Evolutionary conservation across 1,140 invertebrate species (phyloP), one percentile per base, ranked within the genome.

Genomic region (Zaprionus tsacasi): DNA sequence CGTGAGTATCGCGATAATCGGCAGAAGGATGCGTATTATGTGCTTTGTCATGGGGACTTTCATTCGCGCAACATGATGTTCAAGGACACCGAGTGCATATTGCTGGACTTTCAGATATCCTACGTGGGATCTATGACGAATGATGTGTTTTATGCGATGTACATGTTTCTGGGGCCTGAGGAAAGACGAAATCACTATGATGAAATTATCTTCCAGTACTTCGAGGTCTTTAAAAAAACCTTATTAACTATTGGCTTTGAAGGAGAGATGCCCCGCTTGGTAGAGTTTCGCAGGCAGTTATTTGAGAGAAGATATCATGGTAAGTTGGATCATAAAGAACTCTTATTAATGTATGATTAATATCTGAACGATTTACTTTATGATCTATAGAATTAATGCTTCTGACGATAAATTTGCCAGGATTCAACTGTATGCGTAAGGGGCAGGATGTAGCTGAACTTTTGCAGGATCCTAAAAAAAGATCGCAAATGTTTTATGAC

Each of bases 31-130:
- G n/a, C n/a, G 0, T 67, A 48, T 35, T 72, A 77, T 60, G 75
- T 77, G 0, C 65, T 77, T 0, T 73, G 59, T 35, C 75, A 77
- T 40, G 75, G 75, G 7, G 75, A 77, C 15, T 77, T 68, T 33
- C 75, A 77, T 56, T 1, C 27, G 2, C 40, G 45, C 12, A 77
- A 77, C 38, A 45, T 69, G 58, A 77, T 77, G 75, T 75, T 79
- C 12, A 79, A 75, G 48, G 38, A 56, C 15, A 36, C 64, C 21
- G 33, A 79, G 25, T 15, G 69, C 11, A 61, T 75, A 33, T 38
- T 79, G 38, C 17, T 75, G 2, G 76, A 79, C 38, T 75, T 61
- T 40, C 76, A 79, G 36, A 8, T 68, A 2, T 60, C 56, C 7
- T 67, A 70, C n/a, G 43, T 70, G 13, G 76, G 61, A 8, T 59